These are phyloP conservation scores for Thera britannica DNA, from an alignment of 2,888 invertebrate genomes.

Conservation along the genomic window DNA sequence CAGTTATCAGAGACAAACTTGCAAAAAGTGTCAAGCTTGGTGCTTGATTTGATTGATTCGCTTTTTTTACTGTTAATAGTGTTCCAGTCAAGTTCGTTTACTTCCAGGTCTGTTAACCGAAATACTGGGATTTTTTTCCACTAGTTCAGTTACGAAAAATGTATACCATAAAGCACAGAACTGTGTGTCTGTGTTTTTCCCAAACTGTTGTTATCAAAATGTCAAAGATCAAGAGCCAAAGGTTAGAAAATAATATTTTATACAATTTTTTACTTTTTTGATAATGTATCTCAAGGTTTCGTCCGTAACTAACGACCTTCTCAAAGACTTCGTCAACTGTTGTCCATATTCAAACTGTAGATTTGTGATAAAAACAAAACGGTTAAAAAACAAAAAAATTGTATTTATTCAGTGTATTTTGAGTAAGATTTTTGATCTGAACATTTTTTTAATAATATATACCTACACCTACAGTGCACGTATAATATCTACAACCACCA, in stretches of 20 bases:
- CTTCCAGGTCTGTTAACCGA: no score
- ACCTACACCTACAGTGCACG: no score
- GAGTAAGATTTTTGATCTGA: no score
- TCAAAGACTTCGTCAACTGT: background rate
- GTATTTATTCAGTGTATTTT: no score
- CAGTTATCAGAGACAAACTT: conserved; percentile 29
- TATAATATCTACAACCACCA: no score
- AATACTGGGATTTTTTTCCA: no score
- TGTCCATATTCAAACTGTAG: background rate
- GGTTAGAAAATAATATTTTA: conserved; percentile 4
- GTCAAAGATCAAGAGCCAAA: conserved; percentile 17
- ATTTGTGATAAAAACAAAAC: background rate
- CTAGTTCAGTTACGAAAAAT: no score
- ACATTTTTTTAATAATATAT: no score
- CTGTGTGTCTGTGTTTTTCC: background rate
- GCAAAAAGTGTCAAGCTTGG: conserved; percentile 18
- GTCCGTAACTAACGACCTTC: background rate
- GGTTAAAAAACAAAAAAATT: no score
- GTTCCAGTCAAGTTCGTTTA: no score
- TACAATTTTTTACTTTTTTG: background rate
- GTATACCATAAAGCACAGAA: no score
- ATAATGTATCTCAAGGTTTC: background rate
- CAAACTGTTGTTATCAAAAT: conserved; percentile 3
- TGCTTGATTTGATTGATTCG: background rate
- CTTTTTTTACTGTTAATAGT: background rate